A percentile compares a stretch with the other conserved stretches of the same genome.
Conservation (phyloP, 2,888 invertebrate genomes). For the Mesorhabditis spiculigera region DNA sequence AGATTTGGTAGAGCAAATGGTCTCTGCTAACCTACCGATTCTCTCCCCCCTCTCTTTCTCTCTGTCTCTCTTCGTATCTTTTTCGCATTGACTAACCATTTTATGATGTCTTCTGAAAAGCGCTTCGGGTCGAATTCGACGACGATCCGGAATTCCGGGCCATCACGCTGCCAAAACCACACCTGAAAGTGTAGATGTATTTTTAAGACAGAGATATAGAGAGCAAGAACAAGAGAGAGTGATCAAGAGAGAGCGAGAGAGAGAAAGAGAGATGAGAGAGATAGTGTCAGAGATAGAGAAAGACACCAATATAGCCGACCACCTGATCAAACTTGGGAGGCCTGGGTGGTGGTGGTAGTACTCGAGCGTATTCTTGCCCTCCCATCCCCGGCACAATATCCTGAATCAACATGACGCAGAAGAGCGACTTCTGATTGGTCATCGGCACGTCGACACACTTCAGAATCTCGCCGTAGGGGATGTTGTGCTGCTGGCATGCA, state of each 20-base stretch:
- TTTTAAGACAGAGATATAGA: no score
- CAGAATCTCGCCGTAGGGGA: background rate
- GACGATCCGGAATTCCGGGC: background rate
- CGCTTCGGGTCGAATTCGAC: constrained; percentile 3
- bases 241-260: no score
- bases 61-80: no score
- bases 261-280: no score
- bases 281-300: no score
- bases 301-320: no score
- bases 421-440: background rate
- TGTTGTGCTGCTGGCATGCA: background rate
- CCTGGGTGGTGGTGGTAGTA: background rate
- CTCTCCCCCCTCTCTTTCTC: no score
- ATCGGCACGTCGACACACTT: background rate
- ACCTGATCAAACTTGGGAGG: background rate
- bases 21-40: no score
- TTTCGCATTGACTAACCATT: background rate
- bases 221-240: no score
- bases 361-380: background rate
- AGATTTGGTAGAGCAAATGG: no score
- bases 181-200: background rate
- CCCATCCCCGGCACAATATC: background rate
- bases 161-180: background rate
- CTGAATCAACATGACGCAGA: constrained; percentile 1
- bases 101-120: background rate